A percentile compares a stretch with the other conserved stretches of the same genome.
These are phyloP conservation scores for Platycercus adscitus DNA, from an alignment of 2,113 vertebrate species.

Conservation along the genomic window DNA sequence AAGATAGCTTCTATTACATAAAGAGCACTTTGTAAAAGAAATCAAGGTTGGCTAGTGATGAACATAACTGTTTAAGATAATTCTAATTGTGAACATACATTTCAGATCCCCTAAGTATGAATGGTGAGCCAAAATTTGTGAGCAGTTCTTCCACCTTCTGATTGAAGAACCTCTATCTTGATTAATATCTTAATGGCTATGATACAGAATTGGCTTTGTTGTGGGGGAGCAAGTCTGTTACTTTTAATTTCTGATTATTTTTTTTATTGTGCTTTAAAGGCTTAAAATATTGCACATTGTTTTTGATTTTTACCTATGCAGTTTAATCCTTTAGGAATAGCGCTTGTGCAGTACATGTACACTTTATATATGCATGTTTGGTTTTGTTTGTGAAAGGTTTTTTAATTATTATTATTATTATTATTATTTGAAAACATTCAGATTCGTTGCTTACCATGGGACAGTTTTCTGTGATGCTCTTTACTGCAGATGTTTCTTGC, in stretches of 20 bases:
- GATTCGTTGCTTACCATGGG: conserved; percentile 67
- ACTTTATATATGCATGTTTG: conserved; percentile 76
- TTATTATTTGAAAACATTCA: conserved; percentile 44
- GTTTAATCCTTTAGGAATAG: conserved; percentile 77
- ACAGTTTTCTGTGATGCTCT: conserved; percentile 33
- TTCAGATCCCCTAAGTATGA: conserved; percentile 56
- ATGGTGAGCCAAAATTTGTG: conserved; percentile 65
- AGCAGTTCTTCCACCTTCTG: conserved; percentile 62
- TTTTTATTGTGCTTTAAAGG: conserved; percentile 80
- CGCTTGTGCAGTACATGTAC: conserved; percentile 72
- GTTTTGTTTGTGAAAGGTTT: conserved; percentile 42
- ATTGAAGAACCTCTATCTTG: conserved; percentile 64
- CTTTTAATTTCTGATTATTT: conserved; percentile 35
- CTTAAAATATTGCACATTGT: conserved; percentile 83
- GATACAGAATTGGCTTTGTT: conserved; percentile 28
- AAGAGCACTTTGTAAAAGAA: conserved; percentile 80
- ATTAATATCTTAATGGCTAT: conserved; percentile 63
- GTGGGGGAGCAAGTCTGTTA: conserved; percentile 36
- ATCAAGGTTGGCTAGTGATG: conserved; percentile 69
- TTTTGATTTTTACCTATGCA: conserved; percentile 84
- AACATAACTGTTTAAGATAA: conserved; percentile 40
- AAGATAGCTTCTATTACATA: conserved; percentile 73
- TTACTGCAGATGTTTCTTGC: conserved; percentile 54
- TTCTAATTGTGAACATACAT: conserved; percentile 26
- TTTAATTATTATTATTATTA: background rate